Evolutionary conservation across 2,888 invertebrate genomes (phyloP).

Genomic region (Cremastinae sp.): DNA sequence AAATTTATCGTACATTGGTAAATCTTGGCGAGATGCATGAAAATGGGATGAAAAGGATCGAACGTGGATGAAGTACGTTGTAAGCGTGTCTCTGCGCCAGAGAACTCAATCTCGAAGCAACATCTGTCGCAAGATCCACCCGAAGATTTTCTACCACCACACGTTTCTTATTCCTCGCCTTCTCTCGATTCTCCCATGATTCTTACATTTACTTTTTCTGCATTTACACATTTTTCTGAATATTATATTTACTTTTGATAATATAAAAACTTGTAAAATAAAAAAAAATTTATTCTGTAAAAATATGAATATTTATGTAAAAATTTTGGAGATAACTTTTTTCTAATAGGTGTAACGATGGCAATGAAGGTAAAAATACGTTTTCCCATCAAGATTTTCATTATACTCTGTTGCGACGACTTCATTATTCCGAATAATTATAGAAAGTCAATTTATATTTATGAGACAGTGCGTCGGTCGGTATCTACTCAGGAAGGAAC

Average conservation of each 20-base stretch:
- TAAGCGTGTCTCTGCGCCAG: conserved; percentile 32
- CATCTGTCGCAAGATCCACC: conserved; percentile 55
- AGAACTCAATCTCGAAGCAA: conserved; percentile 57
- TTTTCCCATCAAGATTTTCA: conserved; percentile 38
- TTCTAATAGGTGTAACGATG: too few relatives aligned
- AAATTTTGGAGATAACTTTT: too few relatives aligned
- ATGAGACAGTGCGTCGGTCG: conserved; percentile 68
- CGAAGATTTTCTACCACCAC: conserved; percentile 39
- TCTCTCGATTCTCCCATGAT: conserved; percentile 41
- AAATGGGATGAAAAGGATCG: conserved; percentile 16
- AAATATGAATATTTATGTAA: too few relatives aligned
- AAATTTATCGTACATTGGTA: neutral
- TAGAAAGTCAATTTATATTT: conserved; percentile 78
- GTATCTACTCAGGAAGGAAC: conserved; percentile 29
- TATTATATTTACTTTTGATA: neutral
- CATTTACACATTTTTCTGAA: conserved; percentile 5
- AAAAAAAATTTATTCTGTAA: too few relatives aligned
- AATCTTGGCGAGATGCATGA: conserved; percentile 27
- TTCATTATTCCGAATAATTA: conserved; percentile 69
- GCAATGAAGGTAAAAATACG: too few relatives aligned
- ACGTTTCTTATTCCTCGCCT: conserved; percentile 41
- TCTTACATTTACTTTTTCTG: neutral
- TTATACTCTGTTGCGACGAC: conserved; percentile 28
- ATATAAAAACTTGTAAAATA: too few relatives aligned
- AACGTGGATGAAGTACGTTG: conserved; percentile 35